These are phyloP conservation scores for Xestia sexstrigata DNA, from an alignment of 2,888 invertebrate species.

Conservation along the genomic window DNA sequence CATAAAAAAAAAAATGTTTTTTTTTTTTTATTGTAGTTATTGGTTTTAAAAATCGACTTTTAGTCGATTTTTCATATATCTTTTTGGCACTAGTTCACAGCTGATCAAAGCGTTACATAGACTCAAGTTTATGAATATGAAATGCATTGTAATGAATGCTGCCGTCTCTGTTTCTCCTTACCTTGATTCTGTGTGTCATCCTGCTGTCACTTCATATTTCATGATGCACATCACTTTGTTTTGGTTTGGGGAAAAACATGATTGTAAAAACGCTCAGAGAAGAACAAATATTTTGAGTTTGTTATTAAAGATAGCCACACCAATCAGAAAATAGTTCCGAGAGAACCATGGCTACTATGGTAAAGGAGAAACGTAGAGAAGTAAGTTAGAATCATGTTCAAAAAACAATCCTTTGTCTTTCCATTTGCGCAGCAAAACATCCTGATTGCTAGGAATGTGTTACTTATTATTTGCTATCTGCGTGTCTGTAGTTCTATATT, in stretches of 20 bases:
- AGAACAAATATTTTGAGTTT: conserved; percentile 19
- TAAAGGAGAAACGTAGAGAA: conserved; percentile 83
- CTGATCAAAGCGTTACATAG: conserved; percentile 37
- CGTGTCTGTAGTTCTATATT: neutral
- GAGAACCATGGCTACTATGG: conserved; percentile 82
- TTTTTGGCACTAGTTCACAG: conserved; percentile 24
- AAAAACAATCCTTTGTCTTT: conserved; percentile 59
- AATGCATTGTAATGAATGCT: conserved; percentile 1
- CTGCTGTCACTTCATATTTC: conserved; percentile 39
- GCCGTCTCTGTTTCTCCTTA: conserved; percentile 16
- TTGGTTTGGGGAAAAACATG: conserved; percentile 64
- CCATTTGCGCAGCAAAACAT: conserved; percentile 57
- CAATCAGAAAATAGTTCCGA: neutral
- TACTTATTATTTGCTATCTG: conserved; percentile 1
- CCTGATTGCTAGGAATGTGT: conserved; percentile 10
- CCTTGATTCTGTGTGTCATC: neutral
- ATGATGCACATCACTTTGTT: conserved; percentile 32
- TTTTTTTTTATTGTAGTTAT: neutral
- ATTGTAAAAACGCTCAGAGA: conserved; percentile 15
- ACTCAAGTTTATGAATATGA: rapidly evolving
- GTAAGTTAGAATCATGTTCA: conserved; percentile 69
- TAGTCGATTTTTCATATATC: too few relatives aligned
- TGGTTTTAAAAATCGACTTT: conserved; percentile 3
- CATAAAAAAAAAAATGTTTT: neutral
- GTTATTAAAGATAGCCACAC: neutral